Conservation (phyloP, 1,140 invertebrate genomes). For the Aporrectodea caliginosa region DNA sequence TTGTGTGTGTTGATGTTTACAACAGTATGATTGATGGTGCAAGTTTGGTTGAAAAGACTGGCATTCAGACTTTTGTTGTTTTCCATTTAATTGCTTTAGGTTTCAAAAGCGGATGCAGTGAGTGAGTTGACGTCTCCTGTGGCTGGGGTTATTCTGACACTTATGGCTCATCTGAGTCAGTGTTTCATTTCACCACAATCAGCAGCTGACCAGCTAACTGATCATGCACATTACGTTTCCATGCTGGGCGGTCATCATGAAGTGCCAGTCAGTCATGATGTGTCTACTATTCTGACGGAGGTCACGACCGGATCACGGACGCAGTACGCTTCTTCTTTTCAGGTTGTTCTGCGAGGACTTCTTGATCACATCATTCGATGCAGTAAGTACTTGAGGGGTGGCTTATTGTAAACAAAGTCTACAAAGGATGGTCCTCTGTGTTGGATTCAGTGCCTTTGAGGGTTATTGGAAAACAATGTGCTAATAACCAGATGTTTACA, state of each 20-base stretch:
- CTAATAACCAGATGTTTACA: too few species aligned
- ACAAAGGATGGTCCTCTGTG: too few species aligned
- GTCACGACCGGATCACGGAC: conserved; percentile 39
- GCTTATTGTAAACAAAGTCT: too few species aligned
- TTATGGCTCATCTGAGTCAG: conserved; percentile 54
- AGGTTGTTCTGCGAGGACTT: conserved; percentile 58
- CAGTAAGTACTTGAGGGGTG: too few species aligned
- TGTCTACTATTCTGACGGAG: not conserved
- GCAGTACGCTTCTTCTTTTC: conserved; percentile 54
- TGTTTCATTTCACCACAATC: conserved; percentile 41
- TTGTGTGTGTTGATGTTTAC: too few species aligned
- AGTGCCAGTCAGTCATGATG: not conserved
- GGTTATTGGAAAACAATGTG: too few species aligned
- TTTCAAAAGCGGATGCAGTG: not conserved
- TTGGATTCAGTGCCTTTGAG: too few species aligned
- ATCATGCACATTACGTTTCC: conserved; percentile 33
- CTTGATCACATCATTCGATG: conserved; percentile 59
- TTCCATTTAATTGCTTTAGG: too few species aligned
- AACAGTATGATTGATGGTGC: too few species aligned
- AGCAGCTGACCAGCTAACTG: conserved; percentile 17
- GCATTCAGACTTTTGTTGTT: too few species aligned
- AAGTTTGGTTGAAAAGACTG: too few species aligned
- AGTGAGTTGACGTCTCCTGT: conserved; percentile 51
- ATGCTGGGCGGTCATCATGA: conserved; percentile 33
- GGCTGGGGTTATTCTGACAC: conserved; percentile 51